phyloP scores from a whole-genome alignment of 2,113 vertebrate genomes.

The Leuciscus idus region DNA sequence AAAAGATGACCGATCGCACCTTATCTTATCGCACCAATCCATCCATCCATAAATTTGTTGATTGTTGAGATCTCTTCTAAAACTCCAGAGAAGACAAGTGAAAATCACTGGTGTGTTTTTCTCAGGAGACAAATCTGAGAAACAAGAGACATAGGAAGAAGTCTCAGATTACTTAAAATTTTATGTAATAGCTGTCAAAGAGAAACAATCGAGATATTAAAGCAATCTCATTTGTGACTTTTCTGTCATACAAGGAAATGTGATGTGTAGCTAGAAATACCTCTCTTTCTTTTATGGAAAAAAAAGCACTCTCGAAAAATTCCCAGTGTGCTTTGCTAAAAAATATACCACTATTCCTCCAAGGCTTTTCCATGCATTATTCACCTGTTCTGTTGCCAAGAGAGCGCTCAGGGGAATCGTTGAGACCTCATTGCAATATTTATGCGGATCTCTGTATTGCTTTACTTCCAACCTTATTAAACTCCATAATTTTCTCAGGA shows the following conservation, averaged over 20 bases:
- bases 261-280: conserved; percentile 11
- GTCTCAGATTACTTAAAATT: background rate
- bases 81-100: background rate
- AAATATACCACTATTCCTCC: conserved; percentile 72
- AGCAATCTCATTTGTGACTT: background rate
- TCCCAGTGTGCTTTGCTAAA: conserved; percentile 68
- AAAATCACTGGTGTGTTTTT: background rate
- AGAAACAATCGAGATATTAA: conserved; percentile 4
- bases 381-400: conserved; percentile 73
- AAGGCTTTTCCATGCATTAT: conserved; percentile 74
- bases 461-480: conserved; percentile 59
- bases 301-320: conserved; percentile 57
- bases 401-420: conserved; percentile 74
- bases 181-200: background rate
- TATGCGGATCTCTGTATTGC: conserved; percentile 69
- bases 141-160: background rate
- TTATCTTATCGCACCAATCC: background rate
- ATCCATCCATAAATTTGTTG: background rate
- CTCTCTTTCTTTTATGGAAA: background rate
- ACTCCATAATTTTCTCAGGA: conserved; percentile 54
- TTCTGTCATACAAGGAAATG: background rate
- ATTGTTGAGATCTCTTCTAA: background rate
- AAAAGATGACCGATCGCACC: background rate
- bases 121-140: background rate
- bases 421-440: conserved; percentile 76